These are phyloP conservation scores for Nerophis lumbriciformis DNA, from an alignment of 2,113 vertebrate species.

Conservation along the genomic window DNA sequence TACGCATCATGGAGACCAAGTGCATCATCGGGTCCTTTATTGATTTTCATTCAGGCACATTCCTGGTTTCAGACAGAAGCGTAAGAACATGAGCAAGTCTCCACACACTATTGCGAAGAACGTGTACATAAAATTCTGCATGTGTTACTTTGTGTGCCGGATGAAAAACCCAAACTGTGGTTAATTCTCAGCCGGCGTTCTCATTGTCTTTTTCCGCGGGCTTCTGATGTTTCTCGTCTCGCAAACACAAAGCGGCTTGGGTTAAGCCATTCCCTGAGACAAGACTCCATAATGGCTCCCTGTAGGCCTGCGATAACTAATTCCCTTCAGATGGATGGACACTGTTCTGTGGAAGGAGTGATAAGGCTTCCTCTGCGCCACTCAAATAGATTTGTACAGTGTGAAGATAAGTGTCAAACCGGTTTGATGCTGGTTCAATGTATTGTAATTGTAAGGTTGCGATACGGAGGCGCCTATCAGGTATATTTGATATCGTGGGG, in stretches of 20 bases:
- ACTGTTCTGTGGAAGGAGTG: conserved; percentile 42
- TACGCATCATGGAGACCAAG: too few relatives aligned
- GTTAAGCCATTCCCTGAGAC: conserved; percentile 56
- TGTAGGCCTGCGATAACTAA: conserved; percentile 62
- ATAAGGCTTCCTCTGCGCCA: conserved; percentile 42
- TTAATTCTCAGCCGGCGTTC: conserved; percentile 23
- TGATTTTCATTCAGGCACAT: not conserved
- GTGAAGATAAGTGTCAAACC: conserved; percentile 21
- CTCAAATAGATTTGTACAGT: conserved; percentile 24
- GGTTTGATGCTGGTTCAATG: conserved; percentile 24
- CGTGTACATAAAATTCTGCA: not conserved
- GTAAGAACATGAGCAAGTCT: not conserved
- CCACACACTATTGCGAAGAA: not conserved
- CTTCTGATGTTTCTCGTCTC: conserved; percentile 47
- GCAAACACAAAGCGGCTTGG: conserved; percentile 59
- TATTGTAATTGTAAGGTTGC: conserved; percentile 53
- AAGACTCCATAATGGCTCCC: conserved; percentile 61
- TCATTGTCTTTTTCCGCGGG: conserved; percentile 28
- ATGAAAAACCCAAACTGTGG: conserved; percentile 16
- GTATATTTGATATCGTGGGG: conserved; percentile 43
- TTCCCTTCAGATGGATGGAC: conserved; percentile 52
- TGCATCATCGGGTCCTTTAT: not conserved
- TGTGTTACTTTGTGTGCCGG: too few relatives aligned
- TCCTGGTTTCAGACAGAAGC: not conserved
- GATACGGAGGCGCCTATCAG: conserved; percentile 42